Percentiles rank a stretch among this genome's conserved stretches.
Evolutionary conservation across 2,888 invertebrate genomes (phyloP).

Genomic region (Zaprionus lineosus): DNA sequence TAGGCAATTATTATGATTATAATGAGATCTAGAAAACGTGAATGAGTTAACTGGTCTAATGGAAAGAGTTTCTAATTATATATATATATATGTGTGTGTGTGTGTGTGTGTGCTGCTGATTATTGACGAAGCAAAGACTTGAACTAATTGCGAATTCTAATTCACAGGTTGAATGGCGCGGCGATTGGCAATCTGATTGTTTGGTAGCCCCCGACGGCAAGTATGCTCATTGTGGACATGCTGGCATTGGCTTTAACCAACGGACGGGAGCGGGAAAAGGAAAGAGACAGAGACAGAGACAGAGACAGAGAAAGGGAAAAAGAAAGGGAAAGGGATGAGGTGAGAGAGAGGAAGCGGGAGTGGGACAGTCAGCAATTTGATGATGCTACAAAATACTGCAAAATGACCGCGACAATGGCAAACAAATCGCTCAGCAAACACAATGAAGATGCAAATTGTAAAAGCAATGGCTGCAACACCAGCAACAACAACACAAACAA

Average conservation of each 20-base stretch:
- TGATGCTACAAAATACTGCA: constrained; percentile 32
- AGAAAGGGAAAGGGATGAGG: constrained; percentile 25
- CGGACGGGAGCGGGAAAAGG: constrained; percentile 41
- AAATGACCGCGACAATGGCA: constrained; percentile 46
- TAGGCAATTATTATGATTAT: too few species aligned
- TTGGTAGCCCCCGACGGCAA: constrained; percentile 23
- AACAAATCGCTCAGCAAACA: constrained; percentile 44
- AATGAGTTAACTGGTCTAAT: too few species aligned
- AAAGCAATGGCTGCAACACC: constrained; percentile 30
- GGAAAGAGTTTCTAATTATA: too few species aligned
- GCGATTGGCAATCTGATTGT: constrained; percentile 15
- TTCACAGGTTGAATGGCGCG: constrained; percentile 19
- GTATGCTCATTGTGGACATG: constrained; percentile 72
- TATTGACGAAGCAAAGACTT: constrained; percentile 14
- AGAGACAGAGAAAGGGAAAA: constrained; percentile 22
- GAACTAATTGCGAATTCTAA: constrained; percentile 42
- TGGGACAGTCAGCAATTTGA: constrained; percentile 19
- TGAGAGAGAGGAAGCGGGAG: constrained; percentile 19
- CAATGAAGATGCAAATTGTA: constrained; percentile 48
- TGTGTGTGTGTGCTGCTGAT: constrained; percentile 8
- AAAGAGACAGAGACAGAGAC: constrained; percentile 8
- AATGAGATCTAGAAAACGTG: constrained; percentile 22
- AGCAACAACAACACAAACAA: constrained; percentile 17
- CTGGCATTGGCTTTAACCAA: constrained; percentile 64
- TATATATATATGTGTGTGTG: background rate